Conservation (phyloP, 2,888 invertebrate genomes). For the Callyntrura sp. region DNA sequence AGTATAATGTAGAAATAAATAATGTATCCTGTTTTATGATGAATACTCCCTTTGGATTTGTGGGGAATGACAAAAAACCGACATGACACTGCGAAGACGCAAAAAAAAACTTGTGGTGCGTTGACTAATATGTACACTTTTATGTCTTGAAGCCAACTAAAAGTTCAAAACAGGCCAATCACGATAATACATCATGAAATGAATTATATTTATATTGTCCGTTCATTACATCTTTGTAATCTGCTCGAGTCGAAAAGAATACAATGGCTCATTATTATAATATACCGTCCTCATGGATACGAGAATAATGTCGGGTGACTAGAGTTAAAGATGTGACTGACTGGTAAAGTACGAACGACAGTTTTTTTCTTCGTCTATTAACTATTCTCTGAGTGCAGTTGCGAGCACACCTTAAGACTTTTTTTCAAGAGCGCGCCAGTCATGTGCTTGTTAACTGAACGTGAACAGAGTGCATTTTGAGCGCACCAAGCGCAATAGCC, state of each 20-base stretch:
- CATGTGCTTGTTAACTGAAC: slow-evolving; percentile 15
- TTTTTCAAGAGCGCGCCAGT: background rate
- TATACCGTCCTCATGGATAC: slow-evolving; percentile 36
- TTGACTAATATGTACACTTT: slow-evolving; percentile 11
- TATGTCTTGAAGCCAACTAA: slow-evolving; percentile 21
- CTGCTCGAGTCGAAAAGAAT: slow-evolving; percentile 18
- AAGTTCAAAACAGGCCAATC: slow-evolving; percentile 40
- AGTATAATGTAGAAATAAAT: background rate
- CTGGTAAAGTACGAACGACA: slow-evolving; percentile 40
- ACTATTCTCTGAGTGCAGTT: background rate
- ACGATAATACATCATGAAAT: slow-evolving; percentile 44
- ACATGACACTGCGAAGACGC: slow-evolving; percentile 38
- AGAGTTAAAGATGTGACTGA: slow-evolving; percentile 36
- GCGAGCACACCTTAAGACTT: background rate
- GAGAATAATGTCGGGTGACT: background rate
- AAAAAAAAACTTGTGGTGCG: background rate
- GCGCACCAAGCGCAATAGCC: slow-evolving; percentile 17
- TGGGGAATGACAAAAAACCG: slow-evolving; percentile 38
- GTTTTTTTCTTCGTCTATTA: slow-evolving; percentile 23
- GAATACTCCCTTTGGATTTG: background rate
- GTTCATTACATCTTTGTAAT: background rate
- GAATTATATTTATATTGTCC: slow-evolving; percentile 17
- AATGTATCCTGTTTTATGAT: slow-evolving; percentile 35
- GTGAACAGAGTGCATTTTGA: slow-evolving; percentile 38
- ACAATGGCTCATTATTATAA: slow-evolving; percentile 71